Percentiles rank a stretch among this genome's conserved stretches.
These are phyloP conservation scores for Ceratosolen solmsi DNA, from an alignment of 1,140 invertebrate genomes.

Conservation along the genomic window DNA sequence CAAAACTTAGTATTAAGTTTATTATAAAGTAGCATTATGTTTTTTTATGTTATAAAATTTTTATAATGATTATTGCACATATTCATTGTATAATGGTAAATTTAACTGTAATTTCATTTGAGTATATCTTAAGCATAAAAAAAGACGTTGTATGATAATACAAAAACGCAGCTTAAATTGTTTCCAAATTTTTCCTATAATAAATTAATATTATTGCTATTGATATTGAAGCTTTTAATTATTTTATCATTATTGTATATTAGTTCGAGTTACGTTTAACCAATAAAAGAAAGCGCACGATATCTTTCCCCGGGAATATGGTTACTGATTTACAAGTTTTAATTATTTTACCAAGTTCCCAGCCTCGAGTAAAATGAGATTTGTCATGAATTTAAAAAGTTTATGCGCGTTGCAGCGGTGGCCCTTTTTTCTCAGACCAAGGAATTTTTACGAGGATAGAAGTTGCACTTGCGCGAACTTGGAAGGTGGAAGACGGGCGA, in stretches of 20 bases:
- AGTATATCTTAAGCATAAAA: too few species aligned
- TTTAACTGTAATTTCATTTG: too few species aligned
- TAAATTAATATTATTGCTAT: too few species aligned
- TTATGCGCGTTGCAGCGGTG: slow-evolving; percentile 15
- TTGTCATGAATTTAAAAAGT: slow-evolving; percentile 40
- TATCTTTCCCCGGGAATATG: slow-evolving; percentile 9
- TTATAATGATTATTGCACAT: too few species aligned
- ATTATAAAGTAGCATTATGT: too few species aligned
- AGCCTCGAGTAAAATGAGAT: slow-evolving; percentile 28
- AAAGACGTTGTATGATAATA: too few species aligned
- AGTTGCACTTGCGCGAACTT: slow-evolving; percentile 15
- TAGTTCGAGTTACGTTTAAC: background rate
- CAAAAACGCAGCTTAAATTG: too few species aligned
- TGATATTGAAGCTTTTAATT: too few species aligned
- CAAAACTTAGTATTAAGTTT: too few species aligned
- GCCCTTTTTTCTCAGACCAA: background rate
- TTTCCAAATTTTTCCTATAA: too few species aligned
- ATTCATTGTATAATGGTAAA: too few species aligned
- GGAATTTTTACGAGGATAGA: slow-evolving; percentile 17
- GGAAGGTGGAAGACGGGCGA: background rate
- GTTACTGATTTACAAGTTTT: slow-evolving; percentile 43
- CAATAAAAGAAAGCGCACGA: background rate
- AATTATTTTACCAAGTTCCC: slow-evolving; percentile 39
- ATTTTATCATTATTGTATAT: background rate
- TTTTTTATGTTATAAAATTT: too few species aligned